These are phyloP conservation scores for Aplidium turbinatum DNA, from an alignment of 23 tunicate species.

Conservation along the genomic window DNA sequence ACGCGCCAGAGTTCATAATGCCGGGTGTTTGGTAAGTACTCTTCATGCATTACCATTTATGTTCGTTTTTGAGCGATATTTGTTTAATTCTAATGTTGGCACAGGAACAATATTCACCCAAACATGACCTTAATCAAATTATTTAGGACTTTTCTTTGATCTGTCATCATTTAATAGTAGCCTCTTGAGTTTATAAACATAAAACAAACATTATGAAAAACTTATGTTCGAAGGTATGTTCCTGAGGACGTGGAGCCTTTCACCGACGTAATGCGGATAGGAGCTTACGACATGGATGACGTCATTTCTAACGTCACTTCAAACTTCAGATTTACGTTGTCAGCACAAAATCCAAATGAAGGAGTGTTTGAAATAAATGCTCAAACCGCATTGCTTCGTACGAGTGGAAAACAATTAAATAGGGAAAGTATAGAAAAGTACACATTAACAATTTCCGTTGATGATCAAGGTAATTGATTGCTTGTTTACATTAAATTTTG, in stretches of 20 bases:
- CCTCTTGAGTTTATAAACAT: too few species aligned
- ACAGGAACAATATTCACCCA: too few species aligned
- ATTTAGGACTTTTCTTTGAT: too few species aligned
- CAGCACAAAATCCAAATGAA: slow-evolving; percentile 26
- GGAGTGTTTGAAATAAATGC: slow-evolving; percentile 29
- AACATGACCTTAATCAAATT: too few species aligned
- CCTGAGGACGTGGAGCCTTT: slow-evolving; percentile 22
- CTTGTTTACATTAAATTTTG: too few species aligned
- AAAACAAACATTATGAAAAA: slow-evolving; percentile 2
- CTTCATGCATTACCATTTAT: too few species aligned
- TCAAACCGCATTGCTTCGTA: not conserved
- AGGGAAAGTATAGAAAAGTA: not conserved
- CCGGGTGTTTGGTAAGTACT: slow-evolving; percentile 30
- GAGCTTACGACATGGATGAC: slow-evolving; percentile 38
- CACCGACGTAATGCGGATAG: slow-evolving; percentile 1
- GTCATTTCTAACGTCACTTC: not conserved
- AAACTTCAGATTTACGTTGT: not conserved
- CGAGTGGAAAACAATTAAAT: not conserved
- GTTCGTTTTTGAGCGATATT: too few species aligned
- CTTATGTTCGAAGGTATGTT: slow-evolving; percentile 20
- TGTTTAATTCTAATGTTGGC: too few species aligned
- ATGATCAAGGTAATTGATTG: slow-evolving; percentile 48
- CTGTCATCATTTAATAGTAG: too few species aligned
- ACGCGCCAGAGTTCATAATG: slow-evolving; percentile 36
- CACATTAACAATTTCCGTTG: slow-evolving; percentile 31